phyloP scores from a whole-genome alignment of 2,888 invertebrate genomes.

The Steinernema hermaphroditum region DNA sequence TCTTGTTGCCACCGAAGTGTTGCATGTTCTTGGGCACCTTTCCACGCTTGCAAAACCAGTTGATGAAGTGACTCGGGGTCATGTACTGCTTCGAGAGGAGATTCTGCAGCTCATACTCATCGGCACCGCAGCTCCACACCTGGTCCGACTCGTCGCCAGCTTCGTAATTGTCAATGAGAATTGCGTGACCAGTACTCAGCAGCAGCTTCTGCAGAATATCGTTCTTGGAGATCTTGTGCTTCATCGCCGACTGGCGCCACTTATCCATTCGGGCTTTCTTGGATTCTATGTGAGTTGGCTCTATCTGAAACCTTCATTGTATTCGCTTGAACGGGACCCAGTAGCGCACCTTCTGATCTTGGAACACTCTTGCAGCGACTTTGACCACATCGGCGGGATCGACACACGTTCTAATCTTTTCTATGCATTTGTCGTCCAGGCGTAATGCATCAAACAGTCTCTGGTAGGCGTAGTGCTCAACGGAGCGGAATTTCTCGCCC shows the following conservation, averaged over 20 bases:
- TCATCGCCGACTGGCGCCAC: constrained; percentile 66
- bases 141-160: constrained; percentile 42
- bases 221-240: constrained; percentile 61
- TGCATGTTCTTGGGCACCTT: constrained; percentile 42
- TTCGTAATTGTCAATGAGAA: constrained; percentile 56
- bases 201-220: constrained; percentile 62
- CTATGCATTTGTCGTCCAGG: constrained; percentile 57
- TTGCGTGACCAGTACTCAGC: constrained; percentile 61
- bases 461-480: constrained; percentile 65
- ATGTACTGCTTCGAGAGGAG: constrained; percentile 61
- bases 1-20: constrained; percentile 60
- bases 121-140: constrained; percentile 56
- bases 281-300: constrained; percentile 42
- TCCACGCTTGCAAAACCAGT: constrained; percentile 57
- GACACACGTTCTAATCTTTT: constrained; percentile 61
- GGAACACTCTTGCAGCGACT: constrained; percentile 53
- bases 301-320: constrained; percentile 37
- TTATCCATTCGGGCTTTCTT: constrained; percentile 58
- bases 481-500: constrained; percentile 59
- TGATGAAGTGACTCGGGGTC: constrained; percentile 49
- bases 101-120: constrained; percentile 63
- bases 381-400: constrained; percentile 55
- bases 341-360: constrained; percentile 44
- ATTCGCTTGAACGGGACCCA: background rate
- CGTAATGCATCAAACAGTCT: constrained; percentile 54